Evolutionary conservation across 2,797 vertebrate species (phyloP), one percentile per base, ranked within the genome.

Genomic region (Brachyalestes nurse): DNA sequence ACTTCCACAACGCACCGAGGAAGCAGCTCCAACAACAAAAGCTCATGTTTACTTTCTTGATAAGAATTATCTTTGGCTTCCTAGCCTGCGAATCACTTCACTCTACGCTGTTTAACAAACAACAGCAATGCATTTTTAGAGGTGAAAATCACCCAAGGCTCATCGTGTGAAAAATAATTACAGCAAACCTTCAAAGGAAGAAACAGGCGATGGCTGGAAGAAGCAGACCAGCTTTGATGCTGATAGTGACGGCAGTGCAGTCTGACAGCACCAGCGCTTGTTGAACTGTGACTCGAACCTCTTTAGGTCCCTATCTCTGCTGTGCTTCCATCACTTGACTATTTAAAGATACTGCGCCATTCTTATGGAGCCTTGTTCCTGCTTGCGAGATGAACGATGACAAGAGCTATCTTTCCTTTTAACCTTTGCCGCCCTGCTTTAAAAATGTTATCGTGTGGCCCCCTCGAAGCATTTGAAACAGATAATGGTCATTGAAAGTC

Each of bases 341-440:
- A 93, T 95, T 95, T 93, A 91, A 91, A 94, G 95, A 93, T 92
- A 93, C 84, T 64, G 45, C 55, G 80, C 72, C 79, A 79, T 78
- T 83, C 84, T 76, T 64, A 70, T 72, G 28, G 77, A 84, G 75
- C 74, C 62, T 70, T 78, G 71, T 81, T 85, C 65, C 78, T 78
- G 66, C 83, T 72, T 72, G 77, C 55, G 23, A 87, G 83, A 86
- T 74, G 81, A 73, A 84, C 79, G 90, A 90, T 91, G 91, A 91
- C 91, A 91, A 90, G 87, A 89, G 88, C 91, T 93, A 92, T 93
- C 91, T 92, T 87, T 90, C 87, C 90, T 92, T 94, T 95, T 94
- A 93, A 95, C 93, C 93, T 91, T 90, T 86, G 87, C 83, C 85
- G 88, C 86, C 91, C 90, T 71, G 47, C 90, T 90, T 91, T 90